These are phyloP conservation scores for Poliocrania exsul DNA, from an alignment of 2,797 vertebrate species.

Conservation along the genomic window DNA sequence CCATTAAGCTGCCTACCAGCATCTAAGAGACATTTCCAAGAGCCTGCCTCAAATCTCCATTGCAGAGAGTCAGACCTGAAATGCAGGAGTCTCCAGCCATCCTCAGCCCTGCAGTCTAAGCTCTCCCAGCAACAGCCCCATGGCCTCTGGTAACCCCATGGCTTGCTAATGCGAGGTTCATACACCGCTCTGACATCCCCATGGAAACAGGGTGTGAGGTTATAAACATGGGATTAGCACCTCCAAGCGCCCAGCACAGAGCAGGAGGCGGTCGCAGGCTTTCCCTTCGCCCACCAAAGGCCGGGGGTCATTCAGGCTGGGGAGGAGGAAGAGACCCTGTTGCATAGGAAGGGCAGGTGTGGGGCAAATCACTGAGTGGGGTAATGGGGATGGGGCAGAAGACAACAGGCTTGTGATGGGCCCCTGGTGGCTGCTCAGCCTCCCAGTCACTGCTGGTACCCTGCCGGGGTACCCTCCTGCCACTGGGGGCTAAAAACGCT, in stretches of 20 bases:
- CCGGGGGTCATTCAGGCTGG: background rate
- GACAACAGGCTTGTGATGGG: background rate
- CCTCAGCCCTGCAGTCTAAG: background rate
- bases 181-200: conserved; percentile 67
- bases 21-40: background rate
- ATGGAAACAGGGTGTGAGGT: conserved; percentile 74
- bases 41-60: background rate
- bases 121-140: conserved; percentile 48
- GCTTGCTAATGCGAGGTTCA: conserved; percentile 60
- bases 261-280: background rate
- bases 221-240: conserved; percentile 75
- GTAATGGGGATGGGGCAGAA: background rate
- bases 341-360: background rate
- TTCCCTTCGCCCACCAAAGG: conserved; percentile 1
- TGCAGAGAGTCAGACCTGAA: background rate
- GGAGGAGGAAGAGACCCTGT: background rate
- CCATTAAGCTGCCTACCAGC: background rate
- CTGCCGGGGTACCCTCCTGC: background rate
- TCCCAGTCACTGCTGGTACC: background rate
- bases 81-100: background rate
- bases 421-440: background rate
- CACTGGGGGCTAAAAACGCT: background rate
- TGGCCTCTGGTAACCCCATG: conserved; percentile 71
- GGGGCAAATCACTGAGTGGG: accelerated
- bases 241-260: conserved; percentile 41